phyloP scores from a whole-genome alignment of 2,113 vertebrate genomes.

The Oryzias javanicus region DNA sequence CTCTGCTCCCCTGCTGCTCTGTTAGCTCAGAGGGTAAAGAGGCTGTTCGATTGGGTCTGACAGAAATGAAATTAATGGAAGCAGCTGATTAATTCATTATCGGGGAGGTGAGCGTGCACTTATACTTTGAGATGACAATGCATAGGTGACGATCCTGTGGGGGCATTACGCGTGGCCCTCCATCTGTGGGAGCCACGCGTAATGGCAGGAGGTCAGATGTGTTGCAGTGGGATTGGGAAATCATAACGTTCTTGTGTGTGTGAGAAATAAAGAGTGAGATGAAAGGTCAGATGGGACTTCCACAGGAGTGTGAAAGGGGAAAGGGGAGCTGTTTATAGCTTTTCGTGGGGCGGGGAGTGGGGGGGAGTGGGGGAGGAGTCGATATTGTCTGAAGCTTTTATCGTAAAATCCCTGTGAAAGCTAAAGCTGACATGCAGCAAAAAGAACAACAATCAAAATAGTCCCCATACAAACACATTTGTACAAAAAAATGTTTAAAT shows the following conservation, averaged over 20 bases:
- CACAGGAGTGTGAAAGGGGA: constrained; percentile 59
- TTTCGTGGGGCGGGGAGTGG: constrained; percentile 69
- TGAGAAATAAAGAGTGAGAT: background rate
- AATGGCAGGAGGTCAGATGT: constrained; percentile 32
- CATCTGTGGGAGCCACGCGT: constrained; percentile 22
- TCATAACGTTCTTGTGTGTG: constrained; percentile 43
- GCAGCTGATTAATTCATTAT: constrained; percentile 73
- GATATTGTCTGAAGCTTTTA: constrained; percentile 58
- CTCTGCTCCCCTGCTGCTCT: constrained; percentile 50
- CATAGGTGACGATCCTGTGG: constrained; percentile 10
- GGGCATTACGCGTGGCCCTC: background rate
- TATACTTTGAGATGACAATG: constrained; percentile 38
- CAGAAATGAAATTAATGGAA: constrained; percentile 68
- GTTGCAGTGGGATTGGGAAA: constrained; percentile 41
- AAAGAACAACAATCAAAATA: background rate
- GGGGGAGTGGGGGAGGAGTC: constrained; percentile 58
- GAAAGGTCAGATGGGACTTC: constrained; percentile 53
- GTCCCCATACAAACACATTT: background rate
- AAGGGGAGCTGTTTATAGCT: constrained; percentile 61
- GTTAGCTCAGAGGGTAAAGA: constrained; percentile 31
- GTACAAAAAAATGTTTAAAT: background rate
- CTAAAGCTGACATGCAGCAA: constrained; percentile 3
- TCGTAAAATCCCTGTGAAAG: constrained; percentile 42
- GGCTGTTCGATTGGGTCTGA: constrained; percentile 71
- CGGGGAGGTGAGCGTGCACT: constrained; percentile 25